Evolutionary conservation across 2,113 vertebrate genomes (phyloP), one percentile per base, ranked within the genome.

Genomic region (Potamarius usumacintae): DNA sequence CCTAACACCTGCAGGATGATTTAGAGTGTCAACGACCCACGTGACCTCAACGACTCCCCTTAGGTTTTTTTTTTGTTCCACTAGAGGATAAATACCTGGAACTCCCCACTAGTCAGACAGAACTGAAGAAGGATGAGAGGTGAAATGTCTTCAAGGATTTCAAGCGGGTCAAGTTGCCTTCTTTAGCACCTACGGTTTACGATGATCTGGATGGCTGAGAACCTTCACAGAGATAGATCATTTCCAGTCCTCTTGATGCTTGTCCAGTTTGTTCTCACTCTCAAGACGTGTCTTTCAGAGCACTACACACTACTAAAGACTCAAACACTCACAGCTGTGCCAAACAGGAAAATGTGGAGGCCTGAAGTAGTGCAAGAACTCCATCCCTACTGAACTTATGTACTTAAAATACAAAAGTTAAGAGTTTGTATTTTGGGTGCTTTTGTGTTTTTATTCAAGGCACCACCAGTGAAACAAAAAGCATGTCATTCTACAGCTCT

Each of bases 241-340:
- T 27, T 87, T 89, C 84, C 88, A 88, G 84, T 58, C 82, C n/a
- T 80, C 50, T 65, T 85, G 85, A 76, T 58, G 34, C n/a, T 63
- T 65, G 25, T 87, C 74, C 87, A 90, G 78, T 53, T 50, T 72
- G 42, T 22, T 69, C 76, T 55, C n/a, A 30, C 82, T 22, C 65
- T 34, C 50, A 48, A 69, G 81, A 65, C 4, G 18, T 60, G 53
- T 81, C 55, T 60, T 81, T 81, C 18, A 18, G 55, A 80, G n/a
- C 78, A 78, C 72, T 76, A 69, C 82, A 69, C 50, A 84, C 50
- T 30, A 84, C 15, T 55, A 71, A 67, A 85, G 83, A 48, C 67
- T 52, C 67, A 25, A 85, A 74, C 83, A 85, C 48, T 81, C 55
- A 34, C 18, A 34, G 67, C 50, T 53, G 82, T 22, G 82, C 42